phyloP scores from a whole-genome alignment of 2,888 invertebrate genomes.

The Schizotus pectinicornis region DNA sequence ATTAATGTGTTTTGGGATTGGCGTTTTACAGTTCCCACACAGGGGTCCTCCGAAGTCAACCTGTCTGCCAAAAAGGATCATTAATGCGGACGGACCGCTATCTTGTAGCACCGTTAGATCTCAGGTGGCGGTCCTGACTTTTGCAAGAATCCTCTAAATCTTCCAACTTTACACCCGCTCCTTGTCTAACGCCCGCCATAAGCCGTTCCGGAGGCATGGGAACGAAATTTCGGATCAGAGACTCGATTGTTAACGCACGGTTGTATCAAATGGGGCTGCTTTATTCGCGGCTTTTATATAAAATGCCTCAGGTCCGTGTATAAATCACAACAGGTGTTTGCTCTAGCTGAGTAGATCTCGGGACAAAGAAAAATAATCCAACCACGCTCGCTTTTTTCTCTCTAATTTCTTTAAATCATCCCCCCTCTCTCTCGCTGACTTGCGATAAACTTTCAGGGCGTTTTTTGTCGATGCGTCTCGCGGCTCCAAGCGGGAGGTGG shows the following conservation, averaged over 20 bases:
- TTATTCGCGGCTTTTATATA: slow-evolving; percentile 47
- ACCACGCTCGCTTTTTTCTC: slow-evolving; percentile 10
- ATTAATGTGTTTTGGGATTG: slow-evolving; percentile 42
- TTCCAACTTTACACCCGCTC: slow-evolving; percentile 14
- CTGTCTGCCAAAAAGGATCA: slow-evolving; percentile 41
- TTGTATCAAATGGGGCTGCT: slow-evolving; percentile 27
- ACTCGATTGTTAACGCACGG: neutral
- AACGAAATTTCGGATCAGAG: slow-evolving; percentile 20
- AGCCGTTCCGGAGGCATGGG: slow-evolving; percentile 26
- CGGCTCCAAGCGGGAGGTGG: slow-evolving; percentile 17
- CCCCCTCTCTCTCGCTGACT: slow-evolving; percentile 39
- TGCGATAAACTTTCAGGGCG: slow-evolving; percentile 38
- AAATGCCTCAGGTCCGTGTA: slow-evolving; percentile 30
- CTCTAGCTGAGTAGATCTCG: slow-evolving; percentile 1
- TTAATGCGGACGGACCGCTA: slow-evolving; percentile 40
- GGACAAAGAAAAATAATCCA: neutral
- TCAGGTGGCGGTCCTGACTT: slow-evolving; percentile 39
- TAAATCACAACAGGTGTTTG: slow-evolving; percentile 34
- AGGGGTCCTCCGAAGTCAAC: slow-evolving; percentile 39
- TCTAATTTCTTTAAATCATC: slow-evolving; percentile 29
- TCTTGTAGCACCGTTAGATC: slow-evolving; percentile 41
- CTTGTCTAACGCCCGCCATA: slow-evolving; percentile 7
- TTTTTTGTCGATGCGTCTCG: slow-evolving; percentile 17
- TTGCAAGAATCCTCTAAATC: slow-evolving; percentile 34
- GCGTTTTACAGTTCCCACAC: slow-evolving; percentile 42